Evolutionary conservation across 2,113 vertebrate genomes (phyloP).

Genomic region (Hypocryptadius cinnamomeus): DNA sequence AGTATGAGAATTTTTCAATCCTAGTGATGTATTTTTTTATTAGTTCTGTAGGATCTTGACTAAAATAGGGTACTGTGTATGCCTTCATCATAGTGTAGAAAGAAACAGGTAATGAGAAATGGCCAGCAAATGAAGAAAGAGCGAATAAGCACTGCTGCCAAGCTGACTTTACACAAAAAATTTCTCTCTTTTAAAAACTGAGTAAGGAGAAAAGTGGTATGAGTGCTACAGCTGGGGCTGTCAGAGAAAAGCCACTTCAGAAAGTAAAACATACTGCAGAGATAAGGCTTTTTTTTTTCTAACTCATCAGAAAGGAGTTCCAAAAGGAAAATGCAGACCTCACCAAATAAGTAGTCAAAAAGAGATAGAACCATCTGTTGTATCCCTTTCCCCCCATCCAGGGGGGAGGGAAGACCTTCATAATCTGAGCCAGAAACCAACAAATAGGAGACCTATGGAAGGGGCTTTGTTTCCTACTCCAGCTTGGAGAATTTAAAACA

Average conservation of each 20-base stretch:
- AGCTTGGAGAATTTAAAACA: background rate
- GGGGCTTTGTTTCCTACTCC: background rate
- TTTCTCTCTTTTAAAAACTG: background rate
- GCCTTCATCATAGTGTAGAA: background rate
- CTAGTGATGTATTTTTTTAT: background rate
- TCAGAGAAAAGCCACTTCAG: constrained; percentile 51
- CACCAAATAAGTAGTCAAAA: constrained; percentile 23
- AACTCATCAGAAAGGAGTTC: constrained; percentile 29
- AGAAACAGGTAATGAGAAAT: background rate
- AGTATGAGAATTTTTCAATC: background rate
- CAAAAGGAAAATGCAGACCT: constrained; percentile 43
- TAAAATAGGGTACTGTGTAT: background rate
- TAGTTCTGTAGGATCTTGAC: background rate
- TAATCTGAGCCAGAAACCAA: background rate
- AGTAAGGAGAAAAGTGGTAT: background rate
- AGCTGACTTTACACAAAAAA: background rate
- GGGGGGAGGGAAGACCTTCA: background rate
- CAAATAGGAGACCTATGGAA: background rate
- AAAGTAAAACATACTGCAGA: constrained; percentile 41
- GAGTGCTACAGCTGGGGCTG: constrained; percentile 24
- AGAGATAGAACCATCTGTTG: constrained; percentile 27
- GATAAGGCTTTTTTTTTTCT: background rate
- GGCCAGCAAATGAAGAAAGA: background rate
- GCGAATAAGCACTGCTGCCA: background rate
- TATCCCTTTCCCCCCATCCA: background rate